phyloP scores from a whole-genome alignment of 2,797 vertebrate genomes.

The Geotrypetes seraphini region DNA sequence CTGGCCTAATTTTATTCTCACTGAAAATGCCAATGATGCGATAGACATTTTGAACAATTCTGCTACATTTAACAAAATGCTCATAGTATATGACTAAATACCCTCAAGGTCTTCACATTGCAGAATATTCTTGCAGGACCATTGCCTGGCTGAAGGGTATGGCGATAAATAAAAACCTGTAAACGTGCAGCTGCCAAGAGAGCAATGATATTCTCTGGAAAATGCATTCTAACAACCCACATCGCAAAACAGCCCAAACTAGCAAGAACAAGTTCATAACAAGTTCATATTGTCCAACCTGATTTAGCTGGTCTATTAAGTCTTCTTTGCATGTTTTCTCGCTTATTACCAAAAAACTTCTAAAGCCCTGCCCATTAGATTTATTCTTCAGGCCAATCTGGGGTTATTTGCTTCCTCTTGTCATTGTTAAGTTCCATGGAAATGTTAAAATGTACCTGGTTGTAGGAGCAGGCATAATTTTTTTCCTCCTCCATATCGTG shows the following conservation, averaged over 20 bases:
- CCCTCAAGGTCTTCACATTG: too few relatives aligned
- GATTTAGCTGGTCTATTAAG: conserved; percentile 83
- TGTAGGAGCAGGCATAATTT: conserved; percentile 80
- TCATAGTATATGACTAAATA: conserved; percentile 73
- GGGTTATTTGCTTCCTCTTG: conserved; percentile 90
- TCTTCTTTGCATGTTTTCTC: conserved; percentile 86
- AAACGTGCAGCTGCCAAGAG: conserved; percentile 83
- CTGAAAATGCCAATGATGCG: conserved; percentile 84
- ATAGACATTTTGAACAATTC: conserved; percentile 96
- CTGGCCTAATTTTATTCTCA: conserved; percentile 89
- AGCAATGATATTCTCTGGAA: conserved; percentile 76
- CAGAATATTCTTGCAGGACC: conserved; percentile 81
- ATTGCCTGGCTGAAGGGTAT: conserved; percentile 77
- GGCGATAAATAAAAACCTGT: conserved; percentile 89
- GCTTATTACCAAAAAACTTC: conserved; percentile 84
- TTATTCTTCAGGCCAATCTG: conserved; percentile 90
- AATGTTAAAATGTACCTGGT: conserved; percentile 86
- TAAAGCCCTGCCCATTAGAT: conserved; percentile 82
- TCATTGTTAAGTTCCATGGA: conserved; percentile 89
- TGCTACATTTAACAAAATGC: conserved; percentile 87
- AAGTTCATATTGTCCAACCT: conserved; percentile 87
- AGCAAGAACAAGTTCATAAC: conserved; percentile 80
- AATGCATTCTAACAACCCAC: conserved; percentile 66
- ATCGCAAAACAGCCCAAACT: conserved; percentile 49
- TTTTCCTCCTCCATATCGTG: conserved; percentile 88